These are phyloP conservation scores for Cuniculus paca DNA, from an alignment of 2,797 vertebrate species.

Conservation along the genomic window DNA sequence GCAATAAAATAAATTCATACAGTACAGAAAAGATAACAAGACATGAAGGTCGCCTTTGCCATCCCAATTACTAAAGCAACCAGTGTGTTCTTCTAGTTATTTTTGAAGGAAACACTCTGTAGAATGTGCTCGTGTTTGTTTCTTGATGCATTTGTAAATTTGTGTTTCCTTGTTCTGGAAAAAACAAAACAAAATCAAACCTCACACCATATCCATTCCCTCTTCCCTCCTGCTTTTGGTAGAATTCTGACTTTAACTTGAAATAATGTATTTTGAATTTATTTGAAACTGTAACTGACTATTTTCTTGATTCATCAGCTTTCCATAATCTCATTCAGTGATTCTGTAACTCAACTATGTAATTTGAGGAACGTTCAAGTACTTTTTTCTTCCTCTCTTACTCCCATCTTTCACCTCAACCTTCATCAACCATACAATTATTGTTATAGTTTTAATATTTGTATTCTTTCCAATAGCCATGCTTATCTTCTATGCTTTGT, in stretches of 20 bases:
- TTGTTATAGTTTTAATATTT: neutral
- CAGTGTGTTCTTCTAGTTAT: neutral
- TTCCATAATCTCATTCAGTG: conserved; percentile 12
- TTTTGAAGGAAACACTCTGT: neutral
- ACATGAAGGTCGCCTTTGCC: neutral
- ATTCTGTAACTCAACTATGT: neutral
- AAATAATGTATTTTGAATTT: conserved; percentile 40
- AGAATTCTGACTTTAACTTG: conserved; percentile 45
- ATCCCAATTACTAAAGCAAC: neutral
- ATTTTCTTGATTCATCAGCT: neutral
- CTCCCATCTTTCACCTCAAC: neutral
- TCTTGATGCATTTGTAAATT: conserved; percentile 19
- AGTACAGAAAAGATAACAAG: neutral
- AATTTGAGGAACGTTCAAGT: neutral
- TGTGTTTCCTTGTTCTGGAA: neutral
- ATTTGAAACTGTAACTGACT: neutral
- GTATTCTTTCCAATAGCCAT: neutral
- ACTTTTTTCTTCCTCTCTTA: neutral
- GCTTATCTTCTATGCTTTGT: conserved; percentile 21
- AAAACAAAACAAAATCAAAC: neutral
- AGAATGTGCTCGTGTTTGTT: conserved; percentile 20
- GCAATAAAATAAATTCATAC: neutral
- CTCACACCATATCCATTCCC: neutral
- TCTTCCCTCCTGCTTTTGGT: neutral
- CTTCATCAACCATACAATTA: neutral